Conservation (phyloP, 2,113 vertebrate species). For the Thamnophis sirtalis region DNA sequence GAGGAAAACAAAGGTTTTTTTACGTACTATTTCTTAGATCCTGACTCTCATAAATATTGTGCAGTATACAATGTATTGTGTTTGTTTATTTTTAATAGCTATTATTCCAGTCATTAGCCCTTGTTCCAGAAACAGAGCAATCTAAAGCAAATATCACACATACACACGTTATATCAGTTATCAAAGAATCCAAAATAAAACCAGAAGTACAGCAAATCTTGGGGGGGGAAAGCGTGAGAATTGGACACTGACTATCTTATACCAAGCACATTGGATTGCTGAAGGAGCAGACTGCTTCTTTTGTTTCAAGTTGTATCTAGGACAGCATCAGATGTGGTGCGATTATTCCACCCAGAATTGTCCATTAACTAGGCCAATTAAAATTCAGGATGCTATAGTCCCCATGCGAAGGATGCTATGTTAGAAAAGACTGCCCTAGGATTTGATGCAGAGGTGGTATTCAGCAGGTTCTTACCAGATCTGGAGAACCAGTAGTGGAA, state of each 20-base stretch:
- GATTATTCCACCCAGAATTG: background rate
- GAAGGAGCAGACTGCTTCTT: slow-evolving; percentile 21
- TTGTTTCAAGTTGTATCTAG: slow-evolving; percentile 7
- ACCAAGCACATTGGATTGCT: slow-evolving; percentile 20
- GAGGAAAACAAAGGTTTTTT: background rate
- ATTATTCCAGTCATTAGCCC: slow-evolving; percentile 31
- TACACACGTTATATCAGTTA: slow-evolving; percentile 30
- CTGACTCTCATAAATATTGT: background rate
- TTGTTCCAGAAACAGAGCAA: slow-evolving; percentile 10
- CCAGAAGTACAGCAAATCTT: slow-evolving; percentile 47
- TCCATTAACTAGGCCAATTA: background rate
- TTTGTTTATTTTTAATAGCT: slow-evolving; percentile 16
- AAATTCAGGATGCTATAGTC: background rate
- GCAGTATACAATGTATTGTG: background rate
- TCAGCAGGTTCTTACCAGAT: no score
- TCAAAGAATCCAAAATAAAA: slow-evolving; percentile 57
- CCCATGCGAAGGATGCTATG: background rate
- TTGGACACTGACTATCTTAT: slow-evolving; percentile 30
- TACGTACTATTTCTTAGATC: background rate
- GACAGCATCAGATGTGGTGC: background rate
- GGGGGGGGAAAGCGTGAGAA: slow-evolving; percentile 5
- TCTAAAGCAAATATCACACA: slow-evolving; percentile 56
- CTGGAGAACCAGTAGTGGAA: no score
- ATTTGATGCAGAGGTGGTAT: background rate
- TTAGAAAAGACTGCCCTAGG: background rate